These are phyloP conservation scores for Phalacrocorax aristotelis DNA, from an alignment of 2,113 vertebrate species.

Conservation along the genomic window DNA sequence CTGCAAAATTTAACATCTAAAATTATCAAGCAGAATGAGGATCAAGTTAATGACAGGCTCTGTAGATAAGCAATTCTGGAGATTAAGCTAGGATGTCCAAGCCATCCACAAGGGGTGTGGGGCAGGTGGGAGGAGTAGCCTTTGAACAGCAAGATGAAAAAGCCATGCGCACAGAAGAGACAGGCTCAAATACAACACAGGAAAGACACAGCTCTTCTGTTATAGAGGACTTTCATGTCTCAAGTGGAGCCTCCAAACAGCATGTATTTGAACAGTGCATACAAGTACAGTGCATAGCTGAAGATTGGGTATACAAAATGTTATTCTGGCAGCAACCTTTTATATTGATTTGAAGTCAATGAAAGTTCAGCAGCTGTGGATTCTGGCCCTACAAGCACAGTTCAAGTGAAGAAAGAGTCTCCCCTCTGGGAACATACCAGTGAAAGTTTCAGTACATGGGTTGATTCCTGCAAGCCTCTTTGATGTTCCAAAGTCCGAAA, in stretches of 20 bases:
- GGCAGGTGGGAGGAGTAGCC: neutral
- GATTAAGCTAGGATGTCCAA: neutral
- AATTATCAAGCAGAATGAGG: neutral
- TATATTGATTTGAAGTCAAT: neutral
- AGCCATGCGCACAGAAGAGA: neutral
- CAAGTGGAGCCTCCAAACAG: neutral
- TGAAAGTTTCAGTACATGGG: constrained; percentile 97
- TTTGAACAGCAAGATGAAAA: neutral
- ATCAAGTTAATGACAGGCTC: neutral
- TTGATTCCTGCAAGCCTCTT: constrained; percentile 98
- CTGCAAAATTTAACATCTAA: neutral
- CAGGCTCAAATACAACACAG: neutral
- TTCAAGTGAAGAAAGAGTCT: neutral
- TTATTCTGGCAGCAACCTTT: neutral
- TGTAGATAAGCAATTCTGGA: neutral
- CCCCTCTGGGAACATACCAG: constrained; percentile 79
- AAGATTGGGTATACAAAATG: neutral
- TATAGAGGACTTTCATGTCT: neutral
- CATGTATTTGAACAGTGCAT: neutral
- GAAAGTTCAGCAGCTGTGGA: neutral
- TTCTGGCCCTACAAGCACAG: neutral
- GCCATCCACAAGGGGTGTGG: neutral
- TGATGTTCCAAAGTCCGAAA: constrained; percentile 97
- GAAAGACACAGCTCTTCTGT: neutral
- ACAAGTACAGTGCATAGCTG: neutral